A percentile compares a stretch with the other conserved stretches of the same genome.
phyloP scores from a whole-genome alignment of 1,140 invertebrate species.

The Pissodes strobi region DNA sequence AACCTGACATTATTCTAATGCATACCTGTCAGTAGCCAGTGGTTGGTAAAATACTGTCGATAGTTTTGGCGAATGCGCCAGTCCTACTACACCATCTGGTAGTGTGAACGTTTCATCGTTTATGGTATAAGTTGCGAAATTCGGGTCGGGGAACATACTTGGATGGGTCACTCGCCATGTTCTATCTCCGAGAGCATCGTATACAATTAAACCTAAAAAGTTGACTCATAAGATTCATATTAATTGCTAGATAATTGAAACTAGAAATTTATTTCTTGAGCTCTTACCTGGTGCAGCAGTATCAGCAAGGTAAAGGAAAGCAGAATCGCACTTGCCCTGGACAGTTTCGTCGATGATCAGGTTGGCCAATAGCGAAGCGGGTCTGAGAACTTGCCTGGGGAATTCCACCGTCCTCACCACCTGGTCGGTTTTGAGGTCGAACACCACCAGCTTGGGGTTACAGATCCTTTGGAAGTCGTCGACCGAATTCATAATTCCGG shows the following conservation, averaged over 20 bases:
- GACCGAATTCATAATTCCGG: constrained; percentile 73
- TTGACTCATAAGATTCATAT: too few relatives aligned
- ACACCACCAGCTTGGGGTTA: constrained; percentile 78
- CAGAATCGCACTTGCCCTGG: constrained; percentile 70
- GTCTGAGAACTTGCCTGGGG: constrained; percentile 67
- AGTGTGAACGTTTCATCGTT: constrained; percentile 69
- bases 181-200: constrained; percentile 70
- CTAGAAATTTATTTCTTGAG: constrained; percentile 6
- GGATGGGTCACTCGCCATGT: constrained; percentile 78
- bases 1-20: too few relatives aligned
- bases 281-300: constrained; percentile 72
- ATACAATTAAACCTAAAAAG: constrained; percentile 68
- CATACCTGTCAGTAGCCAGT: constrained; percentile 74
- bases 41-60: constrained; percentile 78
- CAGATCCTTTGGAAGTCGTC: constrained; percentile 76
- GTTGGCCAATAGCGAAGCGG: constrained; percentile 75
- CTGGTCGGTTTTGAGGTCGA: constrained; percentile 73
- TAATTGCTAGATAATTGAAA: background rate
- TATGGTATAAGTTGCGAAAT: constrained; percentile 70
- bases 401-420: constrained; percentile 63
- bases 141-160: constrained; percentile 80
- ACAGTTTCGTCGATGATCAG: constrained; percentile 73
- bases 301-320: constrained; percentile 78
- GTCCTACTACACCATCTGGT: constrained; percentile 78
- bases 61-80: constrained; percentile 71